Percentiles rank a stretch among this genome's conserved stretches.
These are phyloP conservation scores for Brachionus paranguensis DNA, from an alignment of 1,140 invertebrate genomes.

Conservation along the genomic window DNA sequence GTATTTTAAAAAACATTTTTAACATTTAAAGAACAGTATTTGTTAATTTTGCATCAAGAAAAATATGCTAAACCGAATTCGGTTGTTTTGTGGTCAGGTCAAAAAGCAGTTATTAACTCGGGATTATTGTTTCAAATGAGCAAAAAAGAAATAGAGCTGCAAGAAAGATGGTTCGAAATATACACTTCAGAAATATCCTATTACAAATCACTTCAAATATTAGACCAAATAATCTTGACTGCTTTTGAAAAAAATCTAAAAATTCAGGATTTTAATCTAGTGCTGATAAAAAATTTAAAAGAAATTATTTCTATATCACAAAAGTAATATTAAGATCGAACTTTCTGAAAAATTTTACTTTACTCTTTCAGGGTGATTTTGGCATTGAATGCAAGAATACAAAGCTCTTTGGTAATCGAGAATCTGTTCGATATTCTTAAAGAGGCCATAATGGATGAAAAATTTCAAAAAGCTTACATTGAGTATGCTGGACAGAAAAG, in stretches of 20 bases:
- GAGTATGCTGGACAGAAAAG: not conserved
- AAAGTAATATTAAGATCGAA: not conserved
- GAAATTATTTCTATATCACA: not conserved
- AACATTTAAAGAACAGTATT: not conserved
- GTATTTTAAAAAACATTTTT: not conserved
- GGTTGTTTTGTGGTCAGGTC: not conserved
- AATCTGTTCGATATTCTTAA: not conserved
- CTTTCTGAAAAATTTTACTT: not conserved
- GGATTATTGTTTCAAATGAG: not conserved
- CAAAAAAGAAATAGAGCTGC: not conserved
- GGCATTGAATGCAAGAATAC: not conserved
- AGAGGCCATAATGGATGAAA: not conserved
- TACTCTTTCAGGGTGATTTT: not conserved
- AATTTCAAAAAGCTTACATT: not conserved
- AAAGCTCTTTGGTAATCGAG: not conserved
- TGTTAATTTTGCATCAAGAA: not conserved
- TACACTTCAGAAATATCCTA: slow-evolving; percentile 9
- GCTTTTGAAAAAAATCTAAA: not conserved
- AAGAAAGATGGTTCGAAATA: slow-evolving; percentile 35
- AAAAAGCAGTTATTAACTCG: not conserved
- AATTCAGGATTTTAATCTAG: not conserved
- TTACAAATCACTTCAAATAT: not conserved
- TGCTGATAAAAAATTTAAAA: not conserved
- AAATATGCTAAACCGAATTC: not conserved
- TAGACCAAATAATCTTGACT: not conserved